These are phyloP conservation scores for Mormyrus lacerda DNA, from an alignment of 2,113 vertebrate genomes.

Conservation along the genomic window DNA sequence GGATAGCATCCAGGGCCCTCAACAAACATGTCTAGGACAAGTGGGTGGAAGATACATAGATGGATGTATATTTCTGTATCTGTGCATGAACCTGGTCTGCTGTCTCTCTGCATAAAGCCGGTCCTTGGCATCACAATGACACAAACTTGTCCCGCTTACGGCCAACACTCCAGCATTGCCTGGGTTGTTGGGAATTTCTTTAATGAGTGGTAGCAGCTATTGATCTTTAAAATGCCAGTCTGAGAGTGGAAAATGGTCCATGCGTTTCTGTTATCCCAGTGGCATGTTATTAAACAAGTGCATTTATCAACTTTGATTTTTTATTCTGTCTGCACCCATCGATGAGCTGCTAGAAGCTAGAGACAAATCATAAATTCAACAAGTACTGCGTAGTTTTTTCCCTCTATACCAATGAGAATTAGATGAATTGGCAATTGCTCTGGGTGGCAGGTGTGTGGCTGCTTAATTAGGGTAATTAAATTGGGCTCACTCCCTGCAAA, in stretches of 20 bases:
- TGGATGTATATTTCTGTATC: not conserved
- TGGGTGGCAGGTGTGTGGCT: not conserved
- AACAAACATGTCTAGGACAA: not conserved
- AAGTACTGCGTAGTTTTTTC: slow-evolving; percentile 87
- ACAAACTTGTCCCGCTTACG: not conserved
- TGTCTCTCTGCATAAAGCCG: not conserved
- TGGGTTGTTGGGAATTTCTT: not conserved
- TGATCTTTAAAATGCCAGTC: not conserved
- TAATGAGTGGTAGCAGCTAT: not conserved
- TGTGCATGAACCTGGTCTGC: not conserved
- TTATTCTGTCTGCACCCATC: slow-evolving; percentile 56
- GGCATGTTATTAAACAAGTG: not conserved
- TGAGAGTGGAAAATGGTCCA: not conserved
- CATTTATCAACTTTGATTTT: not conserved
- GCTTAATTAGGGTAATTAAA: not conserved
- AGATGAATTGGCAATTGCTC: slow-evolving; percentile 47
- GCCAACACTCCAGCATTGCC: not conserved
- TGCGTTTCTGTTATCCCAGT: not conserved
- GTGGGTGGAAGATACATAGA: not conserved
- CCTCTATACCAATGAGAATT: slow-evolving; percentile 88
- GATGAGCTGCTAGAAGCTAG: slow-evolving; percentile 82
- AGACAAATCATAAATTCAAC: slow-evolving; percentile 77
- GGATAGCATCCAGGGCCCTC: not conserved
- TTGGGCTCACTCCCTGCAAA: not conserved
- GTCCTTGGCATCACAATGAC: not conserved